These are phyloP conservation scores for Phrynocephalus guinanensis DNA, from an alignment of 2,797 vertebrate species.

Conservation along the genomic window DNA sequence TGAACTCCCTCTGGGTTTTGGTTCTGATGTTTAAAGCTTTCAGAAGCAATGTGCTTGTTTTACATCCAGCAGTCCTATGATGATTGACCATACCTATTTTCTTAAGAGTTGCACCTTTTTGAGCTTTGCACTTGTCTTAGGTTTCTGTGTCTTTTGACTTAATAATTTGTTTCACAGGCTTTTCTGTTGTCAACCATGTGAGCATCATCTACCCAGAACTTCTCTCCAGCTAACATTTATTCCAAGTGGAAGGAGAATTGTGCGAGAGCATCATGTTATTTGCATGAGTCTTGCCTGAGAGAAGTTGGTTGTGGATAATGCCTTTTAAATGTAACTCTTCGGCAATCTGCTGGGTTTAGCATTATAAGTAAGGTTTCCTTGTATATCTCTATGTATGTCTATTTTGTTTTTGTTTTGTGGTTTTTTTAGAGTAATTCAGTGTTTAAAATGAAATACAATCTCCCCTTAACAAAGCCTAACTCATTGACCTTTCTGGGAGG, in stretches of 20 bases:
- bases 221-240: neutral
- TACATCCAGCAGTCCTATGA: neutral
- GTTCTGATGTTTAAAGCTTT: constrained; percentile 1
- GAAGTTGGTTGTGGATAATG: neutral
- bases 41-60: neutral
- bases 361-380: neutral
- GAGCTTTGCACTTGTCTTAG: rapidly evolving
- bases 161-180: neutral
- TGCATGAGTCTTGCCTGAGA: neutral
- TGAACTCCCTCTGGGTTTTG: neutral
- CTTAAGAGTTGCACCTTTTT: neutral
- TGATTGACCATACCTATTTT: neutral
- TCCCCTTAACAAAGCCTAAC: neutral
- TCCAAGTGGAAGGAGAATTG: neutral
- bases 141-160: neutral
- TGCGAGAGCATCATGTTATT: neutral
- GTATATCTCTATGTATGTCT: neutral
- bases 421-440: neutral
- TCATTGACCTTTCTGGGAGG: neutral
- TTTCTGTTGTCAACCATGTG: neutral
- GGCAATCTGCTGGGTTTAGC: neutral
- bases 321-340: neutral
- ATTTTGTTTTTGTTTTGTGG: neutral
- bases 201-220: neutral
- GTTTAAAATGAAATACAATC: neutral